phyloP scores from a whole-genome alignment of 2,888 invertebrate species.

The Orthosia cruda region DNA sequence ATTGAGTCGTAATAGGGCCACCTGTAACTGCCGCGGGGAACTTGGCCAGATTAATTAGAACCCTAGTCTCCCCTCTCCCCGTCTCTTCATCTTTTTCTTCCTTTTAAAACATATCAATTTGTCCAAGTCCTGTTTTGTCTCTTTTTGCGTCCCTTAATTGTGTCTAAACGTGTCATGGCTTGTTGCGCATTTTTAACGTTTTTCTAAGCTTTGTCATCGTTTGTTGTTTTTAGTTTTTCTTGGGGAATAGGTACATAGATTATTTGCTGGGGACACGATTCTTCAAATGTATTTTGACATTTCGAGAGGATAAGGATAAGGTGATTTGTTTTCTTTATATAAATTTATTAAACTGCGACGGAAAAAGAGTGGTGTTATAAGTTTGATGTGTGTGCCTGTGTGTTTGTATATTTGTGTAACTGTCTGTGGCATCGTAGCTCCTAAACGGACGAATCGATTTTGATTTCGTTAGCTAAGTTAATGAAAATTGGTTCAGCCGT shows the following conservation, averaged over 20 bases:
- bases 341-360: neutral
- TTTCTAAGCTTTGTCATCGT: constrained; percentile 29
- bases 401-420: too few relatives aligned
- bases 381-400: too few relatives aligned
- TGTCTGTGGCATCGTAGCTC: too few relatives aligned
- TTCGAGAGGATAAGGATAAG: neutral
- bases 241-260: neutral
- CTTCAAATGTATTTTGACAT: neutral
- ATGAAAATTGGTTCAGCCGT: too few relatives aligned
- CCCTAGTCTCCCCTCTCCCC: neutral
- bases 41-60: constrained; percentile 60
- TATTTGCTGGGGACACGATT: constrained; percentile 7
- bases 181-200: constrained; percentile 47
- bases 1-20: constrained; percentile 67
- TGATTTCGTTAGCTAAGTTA: too few relatives aligned
- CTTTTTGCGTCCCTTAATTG: constrained; percentile 59
- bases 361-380: too few relatives aligned
- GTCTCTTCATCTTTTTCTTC: constrained; percentile 41
- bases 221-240: constrained; percentile 46
- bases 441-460: too few relatives aligned
- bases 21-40: constrained; percentile 64
- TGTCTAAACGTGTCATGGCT: constrained; percentile 64
- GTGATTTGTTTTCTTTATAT: neutral
- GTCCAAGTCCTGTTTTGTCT: constrained; percentile 56
- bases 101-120: constrained; percentile 61